phyloP scores from a whole-genome alignment of 2,113 vertebrate species.

The Megalops atlanticus region DNA sequence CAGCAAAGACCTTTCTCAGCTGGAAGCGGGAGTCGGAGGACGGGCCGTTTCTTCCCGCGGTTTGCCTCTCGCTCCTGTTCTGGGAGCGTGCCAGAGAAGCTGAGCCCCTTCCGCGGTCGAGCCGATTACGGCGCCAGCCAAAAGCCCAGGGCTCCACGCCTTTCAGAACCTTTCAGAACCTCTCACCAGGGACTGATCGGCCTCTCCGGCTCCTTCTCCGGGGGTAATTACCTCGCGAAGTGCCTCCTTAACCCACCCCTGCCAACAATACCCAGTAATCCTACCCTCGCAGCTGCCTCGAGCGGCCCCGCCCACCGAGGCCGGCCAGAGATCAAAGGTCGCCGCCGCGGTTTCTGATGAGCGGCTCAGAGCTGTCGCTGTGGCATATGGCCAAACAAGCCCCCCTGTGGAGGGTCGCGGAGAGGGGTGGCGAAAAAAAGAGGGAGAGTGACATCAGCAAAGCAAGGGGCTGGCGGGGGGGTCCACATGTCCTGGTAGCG shows the following conservation, averaged over 20 bases:
- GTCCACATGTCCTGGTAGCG: slow-evolving; percentile 52
- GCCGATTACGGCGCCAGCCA: not conserved
- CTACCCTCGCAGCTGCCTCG: too few species aligned
- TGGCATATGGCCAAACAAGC: not conserved
- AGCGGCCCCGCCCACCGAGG: not conserved
- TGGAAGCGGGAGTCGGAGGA: not conserved
- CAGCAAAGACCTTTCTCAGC: not conserved
- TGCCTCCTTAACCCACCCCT: slow-evolving; percentile 46
- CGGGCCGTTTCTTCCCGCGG: not conserved
- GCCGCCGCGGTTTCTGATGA: not conserved
- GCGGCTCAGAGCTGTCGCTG: not conserved
- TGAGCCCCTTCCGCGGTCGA: not conserved
- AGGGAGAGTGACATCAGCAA: slow-evolving; percentile 42
- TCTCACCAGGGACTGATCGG: slow-evolving; percentile 54
- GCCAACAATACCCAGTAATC: slow-evolving; percentile 27
- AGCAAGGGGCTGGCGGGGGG: slow-evolving; percentile 36
- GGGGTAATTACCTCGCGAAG: slow-evolving; percentile 56
- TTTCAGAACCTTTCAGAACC: not conserved
- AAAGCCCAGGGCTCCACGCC: not conserved
- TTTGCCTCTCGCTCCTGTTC: not conserved
- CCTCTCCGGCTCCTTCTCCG: slow-evolving; percentile 35
- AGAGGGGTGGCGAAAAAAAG: not conserved
- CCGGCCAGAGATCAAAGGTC: slow-evolving; percentile 40
- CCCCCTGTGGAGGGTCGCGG: not conserved
- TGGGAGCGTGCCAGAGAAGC: not conserved